Base-by-base conservation (phyloP, 2,888 invertebrate genomes). In the Agriotes lineatus region DNA sequence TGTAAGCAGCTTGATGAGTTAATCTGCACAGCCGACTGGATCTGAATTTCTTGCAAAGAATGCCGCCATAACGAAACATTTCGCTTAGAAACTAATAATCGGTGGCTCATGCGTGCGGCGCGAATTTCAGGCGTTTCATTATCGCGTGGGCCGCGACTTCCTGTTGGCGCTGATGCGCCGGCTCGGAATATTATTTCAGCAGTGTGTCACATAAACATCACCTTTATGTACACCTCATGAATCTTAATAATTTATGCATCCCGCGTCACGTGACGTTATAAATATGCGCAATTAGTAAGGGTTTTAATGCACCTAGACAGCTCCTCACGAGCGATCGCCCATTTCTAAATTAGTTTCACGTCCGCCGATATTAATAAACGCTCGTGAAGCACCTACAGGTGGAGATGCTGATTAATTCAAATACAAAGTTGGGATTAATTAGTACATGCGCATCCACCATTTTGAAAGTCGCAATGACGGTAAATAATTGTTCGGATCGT, bases 381-480 rank as follows among this genome's bases (percentile, higher is more conserved):
- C 10, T 39, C 12, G 54, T 39, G 39, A 25, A 54, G 18, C 39
- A 52, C 22, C 22, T 39, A 54, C 52, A 54, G 42, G 52, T 16
- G 62, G 25, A 54, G 33, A 33, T 35, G 58, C 22, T 59, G 62
- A 62, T 62, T 62, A 62, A 52, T 62, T 52, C 42, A 54, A 39
- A 48, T 58, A 58, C 30, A 39, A 22, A 35, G 60, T 50, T 20
- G 22, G 30, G 45, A 45, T 45, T 59, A 59, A 59, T 59, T 59
- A 59, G 30, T 45, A 45, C 59, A 52, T 33, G 52, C 33, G 6
- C 52, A 52, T 18, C 30, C n/a, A 52, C 48, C 33, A 14, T 18
- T 16, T 20, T 25, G 22, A 48, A 48, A 48, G 22, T 48, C 2
- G 6, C 12, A 48, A 6, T 22, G 48, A 20, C 12, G 12, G 22